Evolutionary conservation across 2,888 invertebrate genomes (phyloP), one percentile per base, ranked within the genome.

Genomic region (Dysmachus trigonus): DNA sequence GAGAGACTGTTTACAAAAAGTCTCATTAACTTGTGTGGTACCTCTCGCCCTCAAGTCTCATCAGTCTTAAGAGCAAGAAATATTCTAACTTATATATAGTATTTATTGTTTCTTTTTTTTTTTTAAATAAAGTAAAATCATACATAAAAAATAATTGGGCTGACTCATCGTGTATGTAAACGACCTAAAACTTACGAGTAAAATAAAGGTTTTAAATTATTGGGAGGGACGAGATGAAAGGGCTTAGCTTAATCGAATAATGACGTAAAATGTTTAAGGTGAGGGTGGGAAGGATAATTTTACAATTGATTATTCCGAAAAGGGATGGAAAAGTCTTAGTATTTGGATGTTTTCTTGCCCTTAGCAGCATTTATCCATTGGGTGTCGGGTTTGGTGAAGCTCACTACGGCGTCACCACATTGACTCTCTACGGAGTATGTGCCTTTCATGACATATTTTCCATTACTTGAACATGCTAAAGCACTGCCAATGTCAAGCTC

Each of bases 401-500:
- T 93, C 4, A 94, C 94, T 0, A 94, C 89, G 85, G 94, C 94
- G 89, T 94, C 93, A 83, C 93, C 93, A 88, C 94, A 94, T 27
- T 93, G 95, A 38, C 95, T 95, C 89, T 97, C 97, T 93, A 95
- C 95, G 38, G 95, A 95, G 92, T 95, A 97, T 87, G 96, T 93
- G 86, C 97, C 97, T 89, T 95, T 93, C 31, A 97, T 93, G 7
- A 94, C 94, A 90, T 94, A 96, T 87, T 93, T 93, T 15, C 95
- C 95, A 87, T 95, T 94, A 1, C 94, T 94, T 13, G 95, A 94
- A 90, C 97, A 97, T 6, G 96, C 96, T 77, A 97, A 92, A 0
- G 97, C 97, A 88, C 96, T 96, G 77, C 97, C 97, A 84, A 95
- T 94, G 90, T 97, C 97, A 7, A 93, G 96, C 92, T 95, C 95